These are phyloP conservation scores for Anabas testudineus DNA, from an alignment of 2,797 vertebrate genomes.

Conservation along the genomic window DNA sequence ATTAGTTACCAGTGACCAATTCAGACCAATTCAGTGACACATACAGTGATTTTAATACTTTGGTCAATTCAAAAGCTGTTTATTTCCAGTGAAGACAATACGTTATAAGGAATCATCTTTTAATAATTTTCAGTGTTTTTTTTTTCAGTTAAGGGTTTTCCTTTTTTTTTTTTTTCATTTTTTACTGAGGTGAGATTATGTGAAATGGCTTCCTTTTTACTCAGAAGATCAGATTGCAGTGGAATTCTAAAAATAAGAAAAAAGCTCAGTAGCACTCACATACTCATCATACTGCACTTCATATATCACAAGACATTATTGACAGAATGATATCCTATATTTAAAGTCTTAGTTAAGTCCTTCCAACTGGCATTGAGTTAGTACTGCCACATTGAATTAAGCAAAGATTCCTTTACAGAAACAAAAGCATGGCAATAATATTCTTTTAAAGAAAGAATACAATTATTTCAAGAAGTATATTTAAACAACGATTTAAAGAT, in stretches of 20 bases:
- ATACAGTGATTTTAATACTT: constrained; percentile 58
- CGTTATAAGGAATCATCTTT: constrained; percentile 57
- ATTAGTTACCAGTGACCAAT: no score
- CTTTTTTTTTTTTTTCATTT: no score
- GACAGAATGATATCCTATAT: constrained; percentile 79
- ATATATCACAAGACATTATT: constrained; percentile 79
- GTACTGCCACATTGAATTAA: constrained; percentile 76
- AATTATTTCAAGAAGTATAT: no score
- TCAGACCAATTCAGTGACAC: no score
- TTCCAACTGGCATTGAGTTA: no score
- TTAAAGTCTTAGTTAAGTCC: constrained; percentile 78
- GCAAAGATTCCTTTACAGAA: constrained; percentile 62
- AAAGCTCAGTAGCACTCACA: constrained; percentile 62
- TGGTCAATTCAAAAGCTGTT: constrained; percentile 55
- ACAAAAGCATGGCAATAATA: constrained; percentile 47
- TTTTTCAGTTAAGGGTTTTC: constrained; percentile 44
- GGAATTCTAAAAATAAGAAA: constrained; percentile 66
- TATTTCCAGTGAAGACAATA: constrained; percentile 48
- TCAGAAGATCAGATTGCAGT: constrained; percentile 55
- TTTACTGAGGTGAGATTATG: constrained; percentile 43
- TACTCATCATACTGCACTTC: constrained; percentile 66
- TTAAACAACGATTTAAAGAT: no score
- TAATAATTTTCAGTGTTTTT: constrained; percentile 50
- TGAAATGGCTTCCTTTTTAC: constrained; percentile 59
- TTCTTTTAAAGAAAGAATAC: constrained; percentile 24